Percentiles rank a stretch among this genome's conserved stretches.
Conservation (phyloP, 1,140 invertebrate species). For the Tetragnatha versicolor region DNA sequence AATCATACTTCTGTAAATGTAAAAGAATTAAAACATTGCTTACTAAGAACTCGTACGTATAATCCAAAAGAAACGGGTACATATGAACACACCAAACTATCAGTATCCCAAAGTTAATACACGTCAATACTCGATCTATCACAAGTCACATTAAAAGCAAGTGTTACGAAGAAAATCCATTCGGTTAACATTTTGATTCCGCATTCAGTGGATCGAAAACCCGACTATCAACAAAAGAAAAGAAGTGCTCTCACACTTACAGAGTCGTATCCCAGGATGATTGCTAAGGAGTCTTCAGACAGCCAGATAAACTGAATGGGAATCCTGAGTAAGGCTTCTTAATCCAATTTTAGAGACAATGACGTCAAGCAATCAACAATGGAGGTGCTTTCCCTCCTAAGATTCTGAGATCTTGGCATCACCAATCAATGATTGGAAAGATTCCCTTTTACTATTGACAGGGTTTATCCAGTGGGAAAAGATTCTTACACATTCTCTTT, state of each 20-base stretch:
- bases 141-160: neutral
- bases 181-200: neutral
- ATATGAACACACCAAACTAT: too few relatives aligned
- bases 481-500: neutral
- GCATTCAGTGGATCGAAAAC: neutral
- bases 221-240: neutral
- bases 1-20: too few relatives aligned
- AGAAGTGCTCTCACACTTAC: constrained; percentile 35
- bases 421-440: constrained; percentile 19
- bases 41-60: too few relatives aligned
- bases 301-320: constrained; percentile 44
- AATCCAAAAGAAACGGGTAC: too few relatives aligned
- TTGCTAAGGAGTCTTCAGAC: constrained; percentile 16
- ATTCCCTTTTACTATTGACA: neutral
- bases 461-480: neutral
- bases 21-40: too few relatives aligned
- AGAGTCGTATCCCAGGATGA: constrained; percentile 10
- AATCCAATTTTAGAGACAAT: constrained; percentile 48
- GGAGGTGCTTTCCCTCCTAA: constrained; percentile 29
- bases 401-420: constrained; percentile 35
- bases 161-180: neutral
- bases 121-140: neutral
- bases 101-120: too few relatives aligned
- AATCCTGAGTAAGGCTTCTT: constrained; percentile 16
- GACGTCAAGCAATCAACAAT: constrained; percentile 48